A percentile compares a stretch with the other conserved stretches of the same genome.
phyloP scores from a whole-genome alignment of 2,888 invertebrate species.

The Phorcus lineatus region DNA sequence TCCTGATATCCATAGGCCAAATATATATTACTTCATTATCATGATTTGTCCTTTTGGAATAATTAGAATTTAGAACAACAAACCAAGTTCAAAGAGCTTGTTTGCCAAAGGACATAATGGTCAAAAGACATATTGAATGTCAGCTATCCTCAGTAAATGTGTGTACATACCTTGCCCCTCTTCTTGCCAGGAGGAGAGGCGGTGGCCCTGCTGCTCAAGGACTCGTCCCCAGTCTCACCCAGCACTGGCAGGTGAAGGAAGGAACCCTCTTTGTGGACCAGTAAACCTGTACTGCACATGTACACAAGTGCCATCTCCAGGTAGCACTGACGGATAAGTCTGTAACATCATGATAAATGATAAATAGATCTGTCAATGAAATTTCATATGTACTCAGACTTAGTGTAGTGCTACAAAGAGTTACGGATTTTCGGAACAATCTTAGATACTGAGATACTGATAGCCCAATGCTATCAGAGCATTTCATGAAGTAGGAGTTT shows the following conservation, averaged over 20 bases:
- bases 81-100: too few relatives aligned
- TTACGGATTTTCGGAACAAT: too few relatives aligned
- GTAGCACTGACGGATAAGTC: conserved; percentile 72
- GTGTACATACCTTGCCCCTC: not conserved
- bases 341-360: conserved; percentile 38
- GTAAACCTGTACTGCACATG: conserved; percentile 62
- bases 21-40: too few relatives aligned
- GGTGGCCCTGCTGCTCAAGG: not conserved
- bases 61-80: too few relatives aligned
- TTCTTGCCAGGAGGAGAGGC: not conserved
- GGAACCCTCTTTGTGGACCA: conserved; percentile 50
- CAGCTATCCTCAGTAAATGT: not conserved
- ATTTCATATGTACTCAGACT: not conserved
- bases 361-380: not conserved
- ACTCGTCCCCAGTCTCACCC: conserved; percentile 46
- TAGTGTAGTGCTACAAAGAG: not conserved
- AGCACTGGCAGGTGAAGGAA: conserved; percentile 41
- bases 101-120: too few relatives aligned
- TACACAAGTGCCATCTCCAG: conserved; percentile 72
- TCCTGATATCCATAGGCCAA: too few relatives aligned
- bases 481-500: not conserved
- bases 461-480: too few relatives aligned
- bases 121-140: too few relatives aligned
- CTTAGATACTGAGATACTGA: too few relatives aligned
- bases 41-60: too few relatives aligned